Evolutionary conservation across 1,140 invertebrate species (phyloP), one percentile per base, ranked within the genome.

Genomic region (Caenorhabditis latens): DNA sequence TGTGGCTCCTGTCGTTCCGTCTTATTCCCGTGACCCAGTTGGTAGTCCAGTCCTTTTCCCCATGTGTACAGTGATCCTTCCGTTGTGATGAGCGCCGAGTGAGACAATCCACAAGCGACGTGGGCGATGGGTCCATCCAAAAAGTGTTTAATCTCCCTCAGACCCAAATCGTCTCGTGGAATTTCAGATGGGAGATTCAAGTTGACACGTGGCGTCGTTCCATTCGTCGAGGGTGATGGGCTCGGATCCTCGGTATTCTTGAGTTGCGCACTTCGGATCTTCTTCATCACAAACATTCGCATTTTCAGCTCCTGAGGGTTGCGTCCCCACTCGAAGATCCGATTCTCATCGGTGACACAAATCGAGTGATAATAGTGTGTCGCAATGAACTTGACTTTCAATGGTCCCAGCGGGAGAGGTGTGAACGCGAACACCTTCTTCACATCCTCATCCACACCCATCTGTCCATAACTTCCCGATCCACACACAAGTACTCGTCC

Each of bases 1-100:
- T 79, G 67, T 7, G 87, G 87, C 21, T 88, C 87, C 16, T 50
- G 32, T 32, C 83, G 65, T 63, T 88, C 87, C 14, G n/a, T 71
- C 48, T 88, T 88, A 32, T 79, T 84, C 24, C 83, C 87, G 16
- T 85, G 84, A 24, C 87, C 87, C 24, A 88, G 42, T 65, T 88
- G 87, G 79, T 84, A 88, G n/a, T 88, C 87, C n/a, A 88, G 57
- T 24, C 87, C 87, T 84, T 88, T 88, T 83, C 87, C 87, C 87
- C 87, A 88, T n/a, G 87, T 88, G 67, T 67, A 88, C 4, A 88
- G 42, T 5, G 83, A 50, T 75, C 87, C 87, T 40, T 88, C 40
- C 1, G 87, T 32, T n/a, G 87, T 88, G 21, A 88, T 61, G 14
- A 88, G 14, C 21, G 87, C 84, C 1, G 83, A 84, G 63, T 88